phyloP scores from a whole-genome alignment of 2,797 vertebrate species.

The Tamandua tetradactyla region DNA sequence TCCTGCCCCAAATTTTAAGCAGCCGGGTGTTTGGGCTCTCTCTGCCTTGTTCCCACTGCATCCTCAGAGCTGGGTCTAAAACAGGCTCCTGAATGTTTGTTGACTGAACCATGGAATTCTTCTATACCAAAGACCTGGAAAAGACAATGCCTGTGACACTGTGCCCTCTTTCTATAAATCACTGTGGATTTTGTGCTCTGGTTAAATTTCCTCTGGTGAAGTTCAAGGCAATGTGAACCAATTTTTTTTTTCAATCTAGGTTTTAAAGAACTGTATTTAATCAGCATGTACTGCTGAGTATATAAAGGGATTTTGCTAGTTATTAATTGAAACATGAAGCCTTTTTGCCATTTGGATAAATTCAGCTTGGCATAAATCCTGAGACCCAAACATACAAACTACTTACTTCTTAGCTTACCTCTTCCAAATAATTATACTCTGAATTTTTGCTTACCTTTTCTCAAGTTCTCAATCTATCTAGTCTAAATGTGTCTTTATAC shows the following conservation, averaged over 20 bases:
- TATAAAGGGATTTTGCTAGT: neutral
- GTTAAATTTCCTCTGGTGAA: neutral
- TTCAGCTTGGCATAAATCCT: neutral
- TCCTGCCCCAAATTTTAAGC: neutral
- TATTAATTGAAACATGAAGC: neutral
- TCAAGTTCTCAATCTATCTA: neutral
- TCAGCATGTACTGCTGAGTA: neutral
- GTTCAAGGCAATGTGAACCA: neutral
- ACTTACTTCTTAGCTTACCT: neutral
- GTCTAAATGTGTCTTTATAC: neutral
- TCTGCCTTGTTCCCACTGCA: neutral
- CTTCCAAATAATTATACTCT: neutral
- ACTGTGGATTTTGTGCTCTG: neutral
- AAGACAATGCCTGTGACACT: neutral
- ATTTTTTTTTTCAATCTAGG: neutral
- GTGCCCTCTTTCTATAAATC: neutral
- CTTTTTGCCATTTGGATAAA: conserved; percentile 19
- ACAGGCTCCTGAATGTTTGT: neutral
- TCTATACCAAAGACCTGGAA: neutral
- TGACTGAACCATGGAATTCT: neutral
- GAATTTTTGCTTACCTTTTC: neutral
- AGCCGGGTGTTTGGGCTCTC: neutral
- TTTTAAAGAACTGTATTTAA: conserved; percentile 1
- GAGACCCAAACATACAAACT: conserved; percentile 1
- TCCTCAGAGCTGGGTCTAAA: neutral